Evolutionary conservation across 1,140 invertebrate genomes (phyloP), one percentile per base, ranked within the genome.

Genomic region (Liolophura sinensis): DNA sequence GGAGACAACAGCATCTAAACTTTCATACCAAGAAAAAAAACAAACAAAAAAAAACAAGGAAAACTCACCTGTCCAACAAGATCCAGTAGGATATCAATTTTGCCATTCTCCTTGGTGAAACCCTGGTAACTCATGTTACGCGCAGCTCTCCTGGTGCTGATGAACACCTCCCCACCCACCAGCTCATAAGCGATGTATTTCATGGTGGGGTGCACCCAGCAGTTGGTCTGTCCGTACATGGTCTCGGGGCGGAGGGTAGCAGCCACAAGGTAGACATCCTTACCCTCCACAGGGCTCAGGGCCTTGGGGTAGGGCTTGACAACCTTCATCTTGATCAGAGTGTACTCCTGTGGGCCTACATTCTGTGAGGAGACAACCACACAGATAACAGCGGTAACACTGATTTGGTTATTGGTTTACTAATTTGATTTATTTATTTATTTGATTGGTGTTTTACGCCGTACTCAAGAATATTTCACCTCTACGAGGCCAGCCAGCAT

Each of bases 221-320:
- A 98, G 82, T 99, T 99, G 0, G 98, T 99, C 87, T 99, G 98
- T 3, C 98, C 98, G 83, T 98, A 99, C 97, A 99, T 99, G 0
- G 98, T 99, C 86, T 99, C 98, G 15, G 97, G 97, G 71, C 97
- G 87, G 9, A 99, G 85, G 20, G 98, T 99, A n/a, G 96, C 98
- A 51, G 97, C 96, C 16, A 99, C 95, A 57, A 99, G 87, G 82
- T 86, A 97, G 25, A 98, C 88, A 12, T 87, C 78, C 77, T 90
- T 74, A 18, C 55, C 64, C 48, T 14, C 22, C 50, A 61, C n/a
- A 1, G 22, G 9, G 20, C 62, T 56, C 18, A 60, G 20, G 51
- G 51, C 18, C 22, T 52, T 52, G 18, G 95, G 93, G 73, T 90
- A 88, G 12, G 93, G 92, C 79, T 90, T 73, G 18, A 91, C 72